Percentiles rank a stretch among this genome's conserved stretches.
phyloP scores from a whole-genome alignment of 2,797 vertebrate genomes.

The Sphaeramia orbicularis region DNA sequence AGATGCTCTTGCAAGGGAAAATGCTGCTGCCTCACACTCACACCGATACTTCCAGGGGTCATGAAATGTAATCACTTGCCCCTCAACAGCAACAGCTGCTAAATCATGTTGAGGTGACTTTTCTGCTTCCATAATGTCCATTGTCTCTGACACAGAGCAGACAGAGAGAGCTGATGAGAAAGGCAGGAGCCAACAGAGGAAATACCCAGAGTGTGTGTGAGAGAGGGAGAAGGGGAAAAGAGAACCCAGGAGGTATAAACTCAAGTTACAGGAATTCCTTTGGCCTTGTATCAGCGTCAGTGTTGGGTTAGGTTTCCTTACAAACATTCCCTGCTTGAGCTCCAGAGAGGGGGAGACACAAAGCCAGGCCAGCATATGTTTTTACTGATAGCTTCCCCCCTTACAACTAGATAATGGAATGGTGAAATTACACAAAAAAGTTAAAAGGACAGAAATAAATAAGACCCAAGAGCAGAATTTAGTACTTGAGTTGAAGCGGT shows the following conservation, averaged over 20 bases:
- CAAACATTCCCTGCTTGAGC: constrained; percentile 66
- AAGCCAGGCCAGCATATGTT: constrained; percentile 41
- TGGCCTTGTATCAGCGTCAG: constrained; percentile 78
- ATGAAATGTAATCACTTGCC: constrained; percentile 68
- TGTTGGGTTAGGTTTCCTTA: constrained; percentile 80
- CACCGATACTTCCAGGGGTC: constrained; percentile 61
- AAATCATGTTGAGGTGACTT: constrained; percentile 65
- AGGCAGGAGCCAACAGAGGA: constrained; percentile 73
- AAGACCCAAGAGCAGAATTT: no score
- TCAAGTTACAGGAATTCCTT: constrained; percentile 84
- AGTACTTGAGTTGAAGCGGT: no score
- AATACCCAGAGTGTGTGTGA: constrained; percentile 64
- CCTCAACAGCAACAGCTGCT: constrained; percentile 72
- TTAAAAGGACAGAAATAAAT: no score
- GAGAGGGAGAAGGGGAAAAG: constrained; percentile 51
- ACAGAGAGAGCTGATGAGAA: constrained; percentile 69
- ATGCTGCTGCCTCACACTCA: constrained; percentile 43
- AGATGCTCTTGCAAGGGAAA: constrained; percentile 68
- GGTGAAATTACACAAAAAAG: constrained; percentile 13
- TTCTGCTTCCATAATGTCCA: constrained; percentile 58
- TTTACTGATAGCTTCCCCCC: constrained; percentile 28
- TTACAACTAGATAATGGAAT: constrained; percentile 7
- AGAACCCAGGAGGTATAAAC: constrained; percentile 80
- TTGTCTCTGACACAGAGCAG: constrained; percentile 63
- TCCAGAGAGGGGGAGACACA: constrained; percentile 45